phyloP scores from a whole-genome alignment of 1,140 invertebrate genomes.

The Meloidogyne hapla region DNA sequence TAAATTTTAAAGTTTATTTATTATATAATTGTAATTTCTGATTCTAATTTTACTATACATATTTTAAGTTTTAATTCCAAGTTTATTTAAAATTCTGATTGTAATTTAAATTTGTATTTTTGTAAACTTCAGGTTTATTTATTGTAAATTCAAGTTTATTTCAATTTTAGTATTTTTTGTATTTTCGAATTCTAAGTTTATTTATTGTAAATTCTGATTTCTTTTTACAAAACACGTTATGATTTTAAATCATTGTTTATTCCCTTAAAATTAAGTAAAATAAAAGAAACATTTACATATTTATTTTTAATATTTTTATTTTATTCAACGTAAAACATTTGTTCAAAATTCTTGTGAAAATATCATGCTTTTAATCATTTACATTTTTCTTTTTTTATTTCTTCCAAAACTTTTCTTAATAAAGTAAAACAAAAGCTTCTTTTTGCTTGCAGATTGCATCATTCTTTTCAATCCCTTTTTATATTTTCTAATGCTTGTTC shows the following conservation, averaged over 20 bases:
- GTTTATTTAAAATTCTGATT: no score
- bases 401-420: not conserved
- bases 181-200: no score
- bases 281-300: not conserved
- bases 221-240: no score
- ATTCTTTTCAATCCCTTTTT: not conserved
- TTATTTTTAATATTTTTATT: not conserved
- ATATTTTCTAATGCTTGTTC: conserved; percentile 8
- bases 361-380: not conserved
- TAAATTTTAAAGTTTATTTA: no score
- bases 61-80: no score
- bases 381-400: not conserved
- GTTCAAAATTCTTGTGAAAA: not conserved
- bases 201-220: no score
- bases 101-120: no score
- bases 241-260: no score
- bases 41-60: not conserved
- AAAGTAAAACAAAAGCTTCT: not conserved
- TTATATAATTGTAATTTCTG: not conserved
- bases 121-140: no score
- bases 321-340: not conserved
- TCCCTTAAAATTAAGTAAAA: no score
- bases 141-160: no score
- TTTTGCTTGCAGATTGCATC: not conserved
- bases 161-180: no score